Evolutionary conservation across 2,797 vertebrate genomes (phyloP).

Genomic region (Betta splendens): DNA sequence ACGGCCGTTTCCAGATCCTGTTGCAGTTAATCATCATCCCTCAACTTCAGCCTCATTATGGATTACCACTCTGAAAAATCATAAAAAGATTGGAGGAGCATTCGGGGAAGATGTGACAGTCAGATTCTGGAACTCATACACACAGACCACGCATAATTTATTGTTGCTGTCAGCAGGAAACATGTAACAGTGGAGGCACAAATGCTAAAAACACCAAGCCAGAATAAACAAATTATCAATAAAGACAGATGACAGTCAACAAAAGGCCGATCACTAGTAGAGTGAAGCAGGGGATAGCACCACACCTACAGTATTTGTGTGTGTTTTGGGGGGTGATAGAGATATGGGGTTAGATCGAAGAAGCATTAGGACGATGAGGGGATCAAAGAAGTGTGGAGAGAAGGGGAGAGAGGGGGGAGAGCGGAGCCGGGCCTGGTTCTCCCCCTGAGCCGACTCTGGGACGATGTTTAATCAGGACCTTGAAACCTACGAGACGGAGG

Average conservation of each 20-base stretch:
- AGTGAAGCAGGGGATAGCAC: slow-evolving; percentile 24
- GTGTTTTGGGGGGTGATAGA: slow-evolving; percentile 55
- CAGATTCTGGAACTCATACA: slow-evolving; percentile 4
- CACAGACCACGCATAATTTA: slow-evolving; percentile 1
- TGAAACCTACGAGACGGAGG: slow-evolving; percentile 76
- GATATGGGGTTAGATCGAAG: slow-evolving; percentile 75
- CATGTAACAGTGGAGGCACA: slow-evolving; percentile 16
- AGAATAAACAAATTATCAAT: slow-evolving; percentile 41
- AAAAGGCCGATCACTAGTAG: slow-evolving; percentile 41
- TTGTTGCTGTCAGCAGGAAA: slow-evolving; percentile 26
- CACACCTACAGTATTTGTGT: slow-evolving; percentile 11
- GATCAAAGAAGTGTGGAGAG: slow-evolving; percentile 42
- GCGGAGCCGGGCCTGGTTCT: slow-evolving; percentile 46
- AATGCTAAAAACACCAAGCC: slow-evolving; percentile 17
- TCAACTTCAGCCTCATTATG: slow-evolving; percentile 69
- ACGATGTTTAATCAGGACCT: slow-evolving; percentile 79
- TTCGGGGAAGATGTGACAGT: slow-evolving; percentile 39
- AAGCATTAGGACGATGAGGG: slow-evolving; percentile 71
- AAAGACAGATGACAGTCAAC: slow-evolving; percentile 68
- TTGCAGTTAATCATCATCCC: slow-evolving; percentile 73
- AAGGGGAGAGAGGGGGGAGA: slow-evolving; percentile 30
- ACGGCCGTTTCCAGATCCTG: slow-evolving; percentile 60
- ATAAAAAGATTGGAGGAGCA: slow-evolving; percentile 39
- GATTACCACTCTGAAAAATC: slow-evolving; percentile 63
- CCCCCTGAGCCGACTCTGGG: slow-evolving; percentile 68